Evolutionary conservation across 1,140 invertebrate genomes (phyloP).

Genomic region (Drosophila tropicalis): DNA sequence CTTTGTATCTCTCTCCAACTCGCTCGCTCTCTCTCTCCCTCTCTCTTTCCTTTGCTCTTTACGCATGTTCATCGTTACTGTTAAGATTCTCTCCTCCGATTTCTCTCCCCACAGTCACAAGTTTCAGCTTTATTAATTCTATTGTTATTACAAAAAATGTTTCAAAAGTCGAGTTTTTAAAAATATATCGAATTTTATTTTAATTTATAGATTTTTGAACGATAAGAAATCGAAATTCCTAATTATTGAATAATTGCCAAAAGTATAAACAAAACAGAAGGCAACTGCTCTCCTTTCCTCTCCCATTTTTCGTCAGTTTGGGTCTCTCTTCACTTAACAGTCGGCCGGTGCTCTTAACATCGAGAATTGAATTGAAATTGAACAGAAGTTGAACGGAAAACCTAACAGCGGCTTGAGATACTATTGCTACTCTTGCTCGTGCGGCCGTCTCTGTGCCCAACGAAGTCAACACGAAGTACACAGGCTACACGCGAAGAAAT

Average conservation of each 20-base stretch:
- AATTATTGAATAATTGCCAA: neutral
- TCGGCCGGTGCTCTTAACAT: neutral
- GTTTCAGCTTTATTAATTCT: neutral
- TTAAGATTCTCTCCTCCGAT: neutral
- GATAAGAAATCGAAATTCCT: neutral
- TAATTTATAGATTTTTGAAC: neutral
- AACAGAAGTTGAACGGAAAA: neutral
- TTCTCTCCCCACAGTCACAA: neutral
- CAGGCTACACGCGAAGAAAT: too few species aligned
- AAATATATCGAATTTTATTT: neutral
- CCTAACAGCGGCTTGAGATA: neutral
- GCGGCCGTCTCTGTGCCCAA: too few species aligned
- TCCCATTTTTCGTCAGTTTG: neutral
- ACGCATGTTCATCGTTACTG: constrained; percentile 21
- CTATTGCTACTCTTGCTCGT: too few species aligned
- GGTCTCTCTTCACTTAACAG: neutral
- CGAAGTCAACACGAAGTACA: too few species aligned
- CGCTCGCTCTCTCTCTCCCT: neutral
- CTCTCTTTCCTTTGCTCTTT: neutral
- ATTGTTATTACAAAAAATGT: neutral
- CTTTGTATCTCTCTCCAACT: too few species aligned
- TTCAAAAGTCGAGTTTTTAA: neutral
- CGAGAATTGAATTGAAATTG: constrained; percentile 1
- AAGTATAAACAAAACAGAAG: neutral
- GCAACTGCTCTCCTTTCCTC: neutral